Base-by-base conservation (phyloP, 2,888 invertebrate genomes). In the Harpagoxenus sublaevis region DNA sequence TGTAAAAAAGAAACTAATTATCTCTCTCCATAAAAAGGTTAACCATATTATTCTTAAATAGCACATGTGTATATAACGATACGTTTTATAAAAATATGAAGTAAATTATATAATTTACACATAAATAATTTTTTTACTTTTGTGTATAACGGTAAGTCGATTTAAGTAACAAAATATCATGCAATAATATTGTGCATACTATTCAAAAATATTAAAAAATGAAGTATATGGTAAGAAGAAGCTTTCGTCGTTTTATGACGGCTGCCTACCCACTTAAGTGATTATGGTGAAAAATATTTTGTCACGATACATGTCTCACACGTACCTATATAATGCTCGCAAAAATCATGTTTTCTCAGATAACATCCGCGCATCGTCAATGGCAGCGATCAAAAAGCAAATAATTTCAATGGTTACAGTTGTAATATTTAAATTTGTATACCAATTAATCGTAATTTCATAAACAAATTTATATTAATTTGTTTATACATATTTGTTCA, bases 281-380 rank as follows among this genome's bases (percentile, higher is more conserved):
- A 78, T 55, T 70, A 78, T 45, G 78, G 6, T 78, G 78, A 78
- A 78, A 78, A 78, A 78, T 78, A 78, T 78, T 78, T 78, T 78
- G 78, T 70, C 55, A 78, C 71, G 55, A 71, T 78, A 78, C 55
- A 71, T 45, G 71, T 70, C 15, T 70, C 55, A 35, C 55, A 42
- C 31, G 42, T 78, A n/a, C n/a, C n/a, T n/a, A 39, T 39, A 71
- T 55, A 70, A 45, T n/a, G 31, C 71, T 55, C n/a, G 55, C 31
- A 51, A 39, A 77, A 66, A 77, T 66, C n/a, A n/a, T 78, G 71
- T 57, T 78, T 78, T 78, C 55, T 70, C 31, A 78, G 28, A 70
- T 35, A 78, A 78, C 45, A 78, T 45, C 15, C 31, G 51, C 39
- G 9, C 9, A 23, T 45, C 55, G 71, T 70, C 55, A 71, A 70